Conservation (phyloP, 2,888 invertebrate species). For the Orthonychiurus folsomi region DNA sequence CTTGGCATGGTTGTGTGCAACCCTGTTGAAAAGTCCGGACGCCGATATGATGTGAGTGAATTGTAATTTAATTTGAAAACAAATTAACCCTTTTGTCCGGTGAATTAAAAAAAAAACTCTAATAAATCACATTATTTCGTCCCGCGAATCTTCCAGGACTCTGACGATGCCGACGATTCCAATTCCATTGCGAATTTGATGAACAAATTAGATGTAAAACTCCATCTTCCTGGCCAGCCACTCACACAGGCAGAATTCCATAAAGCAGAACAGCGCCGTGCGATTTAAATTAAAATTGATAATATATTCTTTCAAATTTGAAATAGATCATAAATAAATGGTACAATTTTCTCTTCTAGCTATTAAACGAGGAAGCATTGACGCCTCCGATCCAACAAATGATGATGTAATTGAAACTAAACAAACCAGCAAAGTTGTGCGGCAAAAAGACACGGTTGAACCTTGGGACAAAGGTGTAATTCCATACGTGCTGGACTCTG, state of each 20-base stretch:
- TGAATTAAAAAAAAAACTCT: background rate
- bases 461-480: slow-evolving; percentile 12
- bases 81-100: background rate
- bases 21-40: too few species aligned
- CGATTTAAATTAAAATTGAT: too few species aligned
- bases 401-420: slow-evolving; percentile 10
- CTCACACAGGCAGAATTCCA: slow-evolving; percentile 8
- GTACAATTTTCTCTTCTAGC: background rate
- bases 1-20: too few species aligned
- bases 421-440: slow-evolving; percentile 1
- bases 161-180: background rate
- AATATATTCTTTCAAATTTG: background rate
- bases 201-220: background rate
- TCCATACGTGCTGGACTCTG: slow-evolving; percentile 8
- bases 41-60: too few species aligned
- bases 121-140: background rate
- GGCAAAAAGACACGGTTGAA: slow-evolving; percentile 12
- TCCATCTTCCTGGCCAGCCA: slow-evolving; percentile 9
- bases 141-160: background rate
- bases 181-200: too few species aligned
- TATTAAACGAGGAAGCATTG: background rate
- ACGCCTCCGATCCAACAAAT: slow-evolving; percentile 8
- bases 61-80: too few species aligned
- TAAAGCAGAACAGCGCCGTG: background rate
- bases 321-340: background rate